Evolutionary conservation across 2,888 invertebrate species (phyloP), one percentile per base, ranked within the genome.

Genomic region (Drosophila sordidula): DNA sequence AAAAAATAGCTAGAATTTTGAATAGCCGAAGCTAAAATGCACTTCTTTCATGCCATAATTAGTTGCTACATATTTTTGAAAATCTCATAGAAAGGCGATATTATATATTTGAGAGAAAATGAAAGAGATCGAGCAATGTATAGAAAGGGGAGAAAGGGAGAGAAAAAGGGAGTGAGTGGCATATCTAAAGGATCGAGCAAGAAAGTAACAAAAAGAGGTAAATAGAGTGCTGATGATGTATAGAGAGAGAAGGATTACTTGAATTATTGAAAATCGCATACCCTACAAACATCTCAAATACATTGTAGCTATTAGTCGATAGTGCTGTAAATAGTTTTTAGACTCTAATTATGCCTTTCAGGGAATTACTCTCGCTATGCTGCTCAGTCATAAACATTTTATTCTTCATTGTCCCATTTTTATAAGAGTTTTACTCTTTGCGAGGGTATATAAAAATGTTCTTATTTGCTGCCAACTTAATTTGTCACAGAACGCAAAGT

Each of bases 381-480:
- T 29, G 49, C 46, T 69, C 46, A 14, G 49, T 11, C 52, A 45
- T 38, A 56, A 61, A 50, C 14, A 49, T 29, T 51, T 57, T 50
- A 38, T 52, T 14, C 22, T 14, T 42, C 32, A 39, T 16, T 52
- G 44, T 5, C 3, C 9, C 38, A 57, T 61, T 58, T 16, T 18
- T 32, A 34, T 34, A 44, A 54, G 52, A 41, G 49, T 63, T 11
- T 34, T 14, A 12, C 32, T 38, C 25, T 9, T 54, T 56, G 56
- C 49, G 6, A 36, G 59, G 55, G 34, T 70, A 44, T 42, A 70
- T 81, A 74, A 61, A 76, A 77, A 73, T 73, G 73, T 75, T 84
- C 79, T 75, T 78, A 75, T 87, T 83, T 78, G 78, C 73, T 81
- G 82, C 67, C 82, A 83, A 83, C 82, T 83, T 83, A 83, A 83